Evolutionary conservation across 2,888 invertebrate species (phyloP).

Genomic region (Orthonychiurus folsomi): DNA sequence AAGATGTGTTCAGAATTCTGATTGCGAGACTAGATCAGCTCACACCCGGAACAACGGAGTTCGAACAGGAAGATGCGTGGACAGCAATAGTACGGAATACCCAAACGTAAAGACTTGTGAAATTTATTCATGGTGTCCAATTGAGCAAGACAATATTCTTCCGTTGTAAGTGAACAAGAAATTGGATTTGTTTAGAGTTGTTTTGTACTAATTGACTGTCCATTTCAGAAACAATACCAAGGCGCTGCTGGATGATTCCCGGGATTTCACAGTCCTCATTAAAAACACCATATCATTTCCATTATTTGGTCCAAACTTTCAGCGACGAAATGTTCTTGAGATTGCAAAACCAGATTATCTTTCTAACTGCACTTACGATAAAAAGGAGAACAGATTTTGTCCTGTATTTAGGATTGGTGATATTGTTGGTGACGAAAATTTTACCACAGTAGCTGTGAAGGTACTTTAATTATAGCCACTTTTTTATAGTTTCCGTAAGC

Average conservation of each 20-base stretch:
- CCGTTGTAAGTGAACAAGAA: constrained; percentile 38
- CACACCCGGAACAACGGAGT: constrained; percentile 44
- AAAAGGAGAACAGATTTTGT: constrained; percentile 42
- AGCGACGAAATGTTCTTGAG: constrained; percentile 43
- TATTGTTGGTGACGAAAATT: constrained; percentile 42
- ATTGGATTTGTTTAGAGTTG: not conserved
- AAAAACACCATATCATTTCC: constrained; percentile 38
- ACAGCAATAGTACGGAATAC: constrained; percentile 13
- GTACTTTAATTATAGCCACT: not conserved
- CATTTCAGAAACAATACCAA: constrained; percentile 42
- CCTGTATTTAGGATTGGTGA: constrained; percentile 46
- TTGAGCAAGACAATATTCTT: constrained; percentile 42
- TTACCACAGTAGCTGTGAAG: constrained; percentile 24
- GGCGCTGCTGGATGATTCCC: constrained; percentile 26
- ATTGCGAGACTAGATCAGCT: too few relatives aligned
- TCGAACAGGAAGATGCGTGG: constrained; percentile 46
- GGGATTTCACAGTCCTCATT: constrained; percentile 33
- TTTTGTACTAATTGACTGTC: not conserved
- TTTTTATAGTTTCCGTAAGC: not conserved
- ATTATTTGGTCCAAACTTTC: constrained; percentile 25
- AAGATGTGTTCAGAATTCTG: too few relatives aligned
- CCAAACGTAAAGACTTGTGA: constrained; percentile 42
- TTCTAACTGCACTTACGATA: constrained; percentile 42
- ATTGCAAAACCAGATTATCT: constrained; percentile 41
- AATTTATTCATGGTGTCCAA: constrained; percentile 47